Evolutionary conservation across 2,113 vertebrate species (phyloP).

Genomic region (Pterocles burchelli): DNA sequence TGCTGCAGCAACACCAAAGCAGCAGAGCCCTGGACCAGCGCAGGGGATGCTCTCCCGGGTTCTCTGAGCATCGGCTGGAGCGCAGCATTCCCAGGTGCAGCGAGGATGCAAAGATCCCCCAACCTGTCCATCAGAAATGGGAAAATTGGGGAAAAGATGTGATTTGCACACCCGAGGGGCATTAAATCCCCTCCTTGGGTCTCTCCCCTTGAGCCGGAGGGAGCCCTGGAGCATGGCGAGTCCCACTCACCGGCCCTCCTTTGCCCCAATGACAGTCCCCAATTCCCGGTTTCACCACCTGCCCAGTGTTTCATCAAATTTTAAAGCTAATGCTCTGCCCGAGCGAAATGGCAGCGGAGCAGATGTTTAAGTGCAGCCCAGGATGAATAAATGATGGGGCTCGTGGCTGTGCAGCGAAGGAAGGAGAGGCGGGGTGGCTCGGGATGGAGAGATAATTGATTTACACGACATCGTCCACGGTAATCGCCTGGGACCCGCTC

Average conservation of each 20-base stretch:
- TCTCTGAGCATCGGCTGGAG: not conserved
- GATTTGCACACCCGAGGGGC: not conserved
- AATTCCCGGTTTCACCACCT: conserved; percentile 20
- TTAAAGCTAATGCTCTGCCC: conserved; percentile 51
- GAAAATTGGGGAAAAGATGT: not conserved
- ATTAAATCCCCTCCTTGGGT: rapidly evolving
- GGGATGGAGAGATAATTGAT: conserved; percentile 15
- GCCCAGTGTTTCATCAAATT: conserved; percentile 10
- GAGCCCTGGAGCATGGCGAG: not conserved
- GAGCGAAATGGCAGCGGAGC: not conserved
- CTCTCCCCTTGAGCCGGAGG: not conserved
- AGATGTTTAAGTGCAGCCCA: conserved; percentile 37
- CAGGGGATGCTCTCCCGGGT: not conserved
- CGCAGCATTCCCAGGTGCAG: not conserved
- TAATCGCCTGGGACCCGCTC: not conserved
- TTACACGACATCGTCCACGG: conserved; percentile 7
- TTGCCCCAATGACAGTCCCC: not conserved
- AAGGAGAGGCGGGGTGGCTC: not conserved
- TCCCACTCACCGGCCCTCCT: rapidly evolving
- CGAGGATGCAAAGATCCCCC: not conserved
- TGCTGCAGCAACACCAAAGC: not conserved
- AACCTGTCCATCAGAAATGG: not conserved
- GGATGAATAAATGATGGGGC: conserved; percentile 56
- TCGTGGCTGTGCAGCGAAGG: not conserved
- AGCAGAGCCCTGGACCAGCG: not conserved